Evolutionary conservation across 2,888 invertebrate species (phyloP), one percentile per base, ranked within the genome.

Genomic region (Cantharis flavilabris): DNA sequence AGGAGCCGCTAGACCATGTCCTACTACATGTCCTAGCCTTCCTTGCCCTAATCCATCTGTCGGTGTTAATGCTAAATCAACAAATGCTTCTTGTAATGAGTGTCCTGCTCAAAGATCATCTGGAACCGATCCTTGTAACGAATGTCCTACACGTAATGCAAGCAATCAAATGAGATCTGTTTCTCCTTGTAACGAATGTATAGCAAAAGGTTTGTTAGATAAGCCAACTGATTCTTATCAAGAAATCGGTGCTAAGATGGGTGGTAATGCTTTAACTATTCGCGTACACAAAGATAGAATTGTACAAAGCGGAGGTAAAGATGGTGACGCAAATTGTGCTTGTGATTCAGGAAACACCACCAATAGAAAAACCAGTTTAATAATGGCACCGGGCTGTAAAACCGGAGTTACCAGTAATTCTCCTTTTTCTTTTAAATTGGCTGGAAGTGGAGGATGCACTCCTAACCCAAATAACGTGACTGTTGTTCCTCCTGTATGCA

Each of bases 191-290:
- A 89, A 83, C 83, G 85, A 79, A 89, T 90, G 4, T 90, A 90
- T 79, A 89, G 89, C 80, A 82, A 81, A 14, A 88, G 78, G 62
- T 30, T 78, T 81, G 3, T 77, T 77, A 7, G 76, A 79, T 14
- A 76, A 72, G 62, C 80, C 81, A 4, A 76, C 81, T 7, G 86
- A 89, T 87, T 89, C 89, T 62, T 92, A 91, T 81, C 92, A 93
- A 86, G 93, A 93, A 87, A 93, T 93, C 64, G 92, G 92, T 0
- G 93, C 93, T 1, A 89, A 90, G 49, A 91, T 93, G 88, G 91
- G 92, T 71, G 92, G 91, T 63, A 93, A 93, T 83, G 91, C 92
- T 83, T 87, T 93, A 14, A 92, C 91, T 80, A 93, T 93, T 74
- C 88, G 92, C 18, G 91, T 93, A 23, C 92, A 90, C 88, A 85